Conservation (phyloP, 53 echinoderm and acorn worm genomes). For the Holothuria leucospilota region DNA sequence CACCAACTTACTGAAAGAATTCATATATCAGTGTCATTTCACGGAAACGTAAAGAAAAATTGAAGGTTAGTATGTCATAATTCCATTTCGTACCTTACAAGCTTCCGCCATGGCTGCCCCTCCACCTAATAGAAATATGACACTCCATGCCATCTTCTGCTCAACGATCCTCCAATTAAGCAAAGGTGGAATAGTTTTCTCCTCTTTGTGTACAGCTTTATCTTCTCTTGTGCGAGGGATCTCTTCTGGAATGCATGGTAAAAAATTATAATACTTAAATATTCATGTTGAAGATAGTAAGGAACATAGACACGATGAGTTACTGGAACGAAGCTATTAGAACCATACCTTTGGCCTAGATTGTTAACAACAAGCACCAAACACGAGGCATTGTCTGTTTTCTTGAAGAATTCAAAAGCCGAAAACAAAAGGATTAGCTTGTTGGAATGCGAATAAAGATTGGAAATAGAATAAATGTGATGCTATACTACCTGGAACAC, state of each 20-base stretch:
- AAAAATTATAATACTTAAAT: neutral
- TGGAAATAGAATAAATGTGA: neutral
- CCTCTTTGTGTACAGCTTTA: neutral
- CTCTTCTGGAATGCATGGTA: neutral
- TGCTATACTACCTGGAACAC: slow-evolving; percentile 27
- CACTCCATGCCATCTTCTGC: slow-evolving; percentile 92
- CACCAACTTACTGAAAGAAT: too few relatives aligned
- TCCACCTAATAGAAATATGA: slow-evolving; percentile 87
- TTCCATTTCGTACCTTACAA: slow-evolving; percentile 72
- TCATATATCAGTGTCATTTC: too few relatives aligned
- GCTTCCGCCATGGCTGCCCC: slow-evolving; percentile 92
- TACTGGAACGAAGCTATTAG: too few relatives aligned
- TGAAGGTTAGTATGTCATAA: too few relatives aligned
- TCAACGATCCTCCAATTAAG: slow-evolving; percentile 82
- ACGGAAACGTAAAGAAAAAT: too few relatives aligned
- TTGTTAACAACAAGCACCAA: too few relatives aligned
- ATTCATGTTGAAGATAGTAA: too few relatives aligned
- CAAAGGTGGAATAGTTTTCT: slow-evolving; percentile 63
- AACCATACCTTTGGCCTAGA: too few relatives aligned
- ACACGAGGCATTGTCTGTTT: too few relatives aligned
- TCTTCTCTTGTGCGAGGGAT: slow-evolving; percentile 22
- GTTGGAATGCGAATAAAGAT: neutral
- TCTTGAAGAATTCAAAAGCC: too few relatives aligned
- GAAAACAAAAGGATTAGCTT: neutral
- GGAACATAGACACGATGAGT: too few relatives aligned